Conservation (phyloP, 1,140 invertebrate species). For the Helicoverpa zea region DNA sequence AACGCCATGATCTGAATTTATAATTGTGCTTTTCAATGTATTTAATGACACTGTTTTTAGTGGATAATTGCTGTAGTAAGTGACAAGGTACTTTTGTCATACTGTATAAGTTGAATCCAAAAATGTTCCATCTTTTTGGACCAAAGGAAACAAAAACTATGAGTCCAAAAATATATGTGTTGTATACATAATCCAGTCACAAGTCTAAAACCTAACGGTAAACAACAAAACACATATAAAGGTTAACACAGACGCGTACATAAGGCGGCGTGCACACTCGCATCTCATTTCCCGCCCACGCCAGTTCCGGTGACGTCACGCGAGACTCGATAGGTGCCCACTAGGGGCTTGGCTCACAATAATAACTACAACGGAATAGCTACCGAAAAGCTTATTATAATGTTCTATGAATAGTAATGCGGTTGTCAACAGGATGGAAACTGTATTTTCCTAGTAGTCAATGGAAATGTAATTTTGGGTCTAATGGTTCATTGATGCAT, state of each 20-base stretch:
- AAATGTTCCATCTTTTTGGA: no score
- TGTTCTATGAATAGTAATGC: neutral
- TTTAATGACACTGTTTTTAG: neutral
- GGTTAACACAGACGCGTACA: conserved; percentile 39
- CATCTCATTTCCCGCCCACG: conserved; percentile 57
- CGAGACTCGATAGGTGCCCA: conserved; percentile 51
- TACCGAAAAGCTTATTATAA: conserved; percentile 18
- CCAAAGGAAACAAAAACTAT: no score
- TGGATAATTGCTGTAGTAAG: neutral
- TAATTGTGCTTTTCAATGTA: neutral
- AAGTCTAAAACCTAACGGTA: neutral
- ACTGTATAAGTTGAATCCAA: no score
- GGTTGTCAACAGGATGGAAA: conserved; percentile 7
- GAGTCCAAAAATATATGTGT: no score
- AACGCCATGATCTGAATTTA: conserved; percentile 11
- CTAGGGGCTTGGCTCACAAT: conserved; percentile 44
- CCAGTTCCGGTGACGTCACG: conserved; percentile 55
- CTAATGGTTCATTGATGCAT: neutral
- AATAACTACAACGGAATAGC: conserved; percentile 21
- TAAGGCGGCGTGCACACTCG: conserved; percentile 48
- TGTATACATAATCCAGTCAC: neutral
- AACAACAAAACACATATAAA: conserved; percentile 27
- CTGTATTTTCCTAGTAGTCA: neutral
- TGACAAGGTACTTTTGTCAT: no score
- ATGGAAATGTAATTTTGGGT: neutral